Evolutionary conservation across 2,888 invertebrate species (phyloP).

Genomic region (Salpingus planirostris): DNA sequence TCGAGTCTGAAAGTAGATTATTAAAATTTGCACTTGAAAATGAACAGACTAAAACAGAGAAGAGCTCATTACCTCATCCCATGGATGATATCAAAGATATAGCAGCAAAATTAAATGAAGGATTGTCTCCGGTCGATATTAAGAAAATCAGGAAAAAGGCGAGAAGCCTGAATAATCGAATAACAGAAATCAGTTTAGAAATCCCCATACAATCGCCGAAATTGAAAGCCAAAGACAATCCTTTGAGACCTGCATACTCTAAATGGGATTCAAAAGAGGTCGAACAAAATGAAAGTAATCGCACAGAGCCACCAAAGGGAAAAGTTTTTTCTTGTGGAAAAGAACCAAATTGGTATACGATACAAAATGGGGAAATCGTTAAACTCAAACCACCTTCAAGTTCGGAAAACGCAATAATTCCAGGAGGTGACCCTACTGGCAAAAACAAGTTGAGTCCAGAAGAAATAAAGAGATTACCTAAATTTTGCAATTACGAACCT

Average conservation of each 20-base stretch:
- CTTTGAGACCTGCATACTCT: background rate
- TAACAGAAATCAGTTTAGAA: constrained; percentile 10
- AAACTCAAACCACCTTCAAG: constrained; percentile 14
- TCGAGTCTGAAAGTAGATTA: constrained; percentile 31
- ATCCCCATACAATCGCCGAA: no score
- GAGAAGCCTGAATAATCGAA: constrained; percentile 31
- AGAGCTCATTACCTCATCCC: constrained; percentile 43
- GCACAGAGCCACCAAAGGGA: constrained; percentile 6
- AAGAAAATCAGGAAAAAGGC: constrained; percentile 45
- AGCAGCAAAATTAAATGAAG: constrained; percentile 44
- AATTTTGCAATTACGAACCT: constrained; percentile 47
- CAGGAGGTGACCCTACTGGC: no score
- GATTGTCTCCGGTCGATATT: constrained; percentile 41
- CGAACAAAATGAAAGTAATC: constrained; percentile 24
- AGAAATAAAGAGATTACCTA: constrained; percentile 47
- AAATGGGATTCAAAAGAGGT: constrained; percentile 32
- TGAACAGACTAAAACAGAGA: constrained; percentile 1
- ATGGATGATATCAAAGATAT: constrained; percentile 47
- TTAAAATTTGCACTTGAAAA: constrained; percentile 30
- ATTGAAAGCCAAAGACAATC: no score
- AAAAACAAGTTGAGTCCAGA: no score
- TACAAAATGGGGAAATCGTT: constrained; percentile 46
- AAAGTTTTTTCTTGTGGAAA: no score
- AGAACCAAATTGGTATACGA: constrained; percentile 44
- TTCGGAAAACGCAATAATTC: background rate